These are phyloP conservation scores for Pseudomyrmex concolor DNA, from an alignment of 1,140 invertebrate genomes.

Conservation along the genomic window DNA sequence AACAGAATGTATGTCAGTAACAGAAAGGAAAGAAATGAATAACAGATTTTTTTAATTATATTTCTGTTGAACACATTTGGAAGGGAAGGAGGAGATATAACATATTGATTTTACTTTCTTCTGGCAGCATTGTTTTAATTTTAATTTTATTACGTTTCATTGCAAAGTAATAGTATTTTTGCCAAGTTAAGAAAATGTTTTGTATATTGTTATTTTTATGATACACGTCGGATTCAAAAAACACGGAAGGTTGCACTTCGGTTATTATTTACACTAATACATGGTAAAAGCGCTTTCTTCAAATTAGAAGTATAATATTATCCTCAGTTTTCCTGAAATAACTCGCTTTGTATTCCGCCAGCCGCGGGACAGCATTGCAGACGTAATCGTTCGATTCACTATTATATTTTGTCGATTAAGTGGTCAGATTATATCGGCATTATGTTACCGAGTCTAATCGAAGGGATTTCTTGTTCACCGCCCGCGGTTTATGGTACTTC, in stretches of 20 bases:
- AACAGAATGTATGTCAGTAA: too few species aligned
- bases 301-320: slow-evolving; percentile 11
- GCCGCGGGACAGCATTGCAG: slow-evolving; percentile 1
- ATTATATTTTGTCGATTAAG: slow-evolving; percentile 59
- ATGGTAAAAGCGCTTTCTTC: neutral
- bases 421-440: slow-evolving; percentile 59
- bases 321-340: slow-evolving; percentile 32
- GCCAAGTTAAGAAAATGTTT: too few species aligned
- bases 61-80: too few species aligned
- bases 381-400: slow-evolving; percentile 48
- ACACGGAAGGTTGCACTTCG: too few species aligned
- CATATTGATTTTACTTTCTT: too few species aligned
- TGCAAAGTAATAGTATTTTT: too few species aligned
- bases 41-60: too few species aligned
- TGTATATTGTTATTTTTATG: neutral
- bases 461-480: slow-evolving; percentile 61
- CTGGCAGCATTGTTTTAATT: too few species aligned
- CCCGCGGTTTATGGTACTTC: slow-evolving; percentile 59
- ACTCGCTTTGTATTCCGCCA: slow-evolving; percentile 7
- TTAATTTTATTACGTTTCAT: too few species aligned
- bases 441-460: slow-evolving; percentile 62
- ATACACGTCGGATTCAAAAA: neutral
- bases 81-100: too few species aligned
- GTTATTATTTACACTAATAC: slow-evolving; percentile 10
- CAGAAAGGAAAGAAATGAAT: too few species aligned